Conservation (phyloP, 92 coral and sea anemone genomes). For the Epizoanthus stellaris region DNA sequence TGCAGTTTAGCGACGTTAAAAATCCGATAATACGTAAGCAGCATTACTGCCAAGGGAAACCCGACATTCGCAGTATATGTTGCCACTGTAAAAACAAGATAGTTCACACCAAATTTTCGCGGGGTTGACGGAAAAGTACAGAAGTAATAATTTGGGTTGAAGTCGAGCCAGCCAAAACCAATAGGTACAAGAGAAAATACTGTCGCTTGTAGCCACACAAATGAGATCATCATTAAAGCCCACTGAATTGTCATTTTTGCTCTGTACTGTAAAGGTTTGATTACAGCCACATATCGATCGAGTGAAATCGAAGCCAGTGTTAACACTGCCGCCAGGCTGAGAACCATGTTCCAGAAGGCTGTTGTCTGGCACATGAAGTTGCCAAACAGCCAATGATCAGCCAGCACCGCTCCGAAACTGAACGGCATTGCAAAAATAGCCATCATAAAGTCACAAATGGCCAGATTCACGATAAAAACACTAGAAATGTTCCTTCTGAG, state of each 20-base stretch:
- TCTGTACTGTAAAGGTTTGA: slow-evolving; percentile 92
- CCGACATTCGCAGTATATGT: slow-evolving; percentile 87
- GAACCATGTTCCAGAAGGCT: slow-evolving; percentile 88
- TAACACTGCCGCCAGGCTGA: slow-evolving; percentile 87
- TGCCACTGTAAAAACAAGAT: slow-evolving; percentile 70
- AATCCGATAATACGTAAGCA: slow-evolving; percentile 85
- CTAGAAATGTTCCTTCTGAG: slow-evolving; percentile 91
- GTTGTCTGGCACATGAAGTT: slow-evolving; percentile 85
- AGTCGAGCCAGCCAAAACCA: slow-evolving; percentile 82
- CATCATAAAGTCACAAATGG: slow-evolving; percentile 92
- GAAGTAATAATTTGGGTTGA: slow-evolving; percentile 75
- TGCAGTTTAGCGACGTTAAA: slow-evolving; percentile 93
- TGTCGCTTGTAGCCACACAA: slow-evolving; percentile 88
- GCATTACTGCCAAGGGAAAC: slow-evolving; percentile 75
- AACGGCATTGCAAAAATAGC: slow-evolving; percentile 96
- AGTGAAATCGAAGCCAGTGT: slow-evolving; percentile 89
- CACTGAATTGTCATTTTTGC: slow-evolving; percentile 97
- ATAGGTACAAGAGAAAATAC: slow-evolving; percentile 83
- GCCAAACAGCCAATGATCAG: slow-evolving; percentile 86
- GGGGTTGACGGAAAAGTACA: slow-evolving; percentile 90
- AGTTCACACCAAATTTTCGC: slow-evolving; percentile 44
- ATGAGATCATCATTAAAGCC: slow-evolving; percentile 79
- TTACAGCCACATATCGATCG: slow-evolving; percentile 95
- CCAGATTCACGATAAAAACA: slow-evolving; percentile 94
- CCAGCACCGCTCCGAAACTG: slow-evolving; percentile 85